Conservation (phyloP, 2,888 invertebrate genomes). For the Abrostola tripartita region DNA sequence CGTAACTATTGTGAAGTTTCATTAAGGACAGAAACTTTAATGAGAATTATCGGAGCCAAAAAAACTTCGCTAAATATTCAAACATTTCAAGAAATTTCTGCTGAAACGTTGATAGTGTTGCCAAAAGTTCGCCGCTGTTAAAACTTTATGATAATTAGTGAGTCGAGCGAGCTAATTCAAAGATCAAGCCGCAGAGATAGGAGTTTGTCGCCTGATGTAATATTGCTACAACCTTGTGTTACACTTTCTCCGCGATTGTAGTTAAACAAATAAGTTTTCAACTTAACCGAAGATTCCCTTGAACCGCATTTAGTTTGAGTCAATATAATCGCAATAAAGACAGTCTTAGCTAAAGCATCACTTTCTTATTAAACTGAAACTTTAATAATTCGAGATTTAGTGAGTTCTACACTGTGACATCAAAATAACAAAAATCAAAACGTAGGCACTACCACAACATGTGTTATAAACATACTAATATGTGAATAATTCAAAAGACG, state of each 20-base stretch:
- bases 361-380: slow-evolving; percentile 36
- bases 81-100: slow-evolving; percentile 62
- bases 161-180: slow-evolving; percentile 76
- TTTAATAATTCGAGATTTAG: slow-evolving; percentile 26
- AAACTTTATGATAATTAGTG: slow-evolving; percentile 82
- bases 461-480: slow-evolving; percentile 5
- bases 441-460: slow-evolving; percentile 1
- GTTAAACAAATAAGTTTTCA: slow-evolving; percentile 62
- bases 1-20: slow-evolving; percentile 28
- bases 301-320: slow-evolving; percentile 46
- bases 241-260: slow-evolving; percentile 47
- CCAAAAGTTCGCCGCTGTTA: slow-evolving; percentile 73
- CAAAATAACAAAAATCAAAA: background rate
- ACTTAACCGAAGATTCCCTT: slow-evolving; percentile 56
- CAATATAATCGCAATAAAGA: slow-evolving; percentile 37
- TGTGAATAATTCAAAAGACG: slow-evolving; percentile 67
- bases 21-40: slow-evolving; percentile 47
- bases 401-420: slow-evolving; percentile 2
- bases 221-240: slow-evolving; percentile 49
- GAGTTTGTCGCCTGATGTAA: slow-evolving; percentile 66
- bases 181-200: slow-evolving; percentile 72
- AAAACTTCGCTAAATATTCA: slow-evolving; percentile 68
- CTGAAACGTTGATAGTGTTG: slow-evolving; percentile 73
- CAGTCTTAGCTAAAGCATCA: slow-evolving; percentile 15
- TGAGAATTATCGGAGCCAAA: slow-evolving; percentile 46